Conservation (phyloP, 2,888 invertebrate genomes). For the Drosophila colorata region DNA sequence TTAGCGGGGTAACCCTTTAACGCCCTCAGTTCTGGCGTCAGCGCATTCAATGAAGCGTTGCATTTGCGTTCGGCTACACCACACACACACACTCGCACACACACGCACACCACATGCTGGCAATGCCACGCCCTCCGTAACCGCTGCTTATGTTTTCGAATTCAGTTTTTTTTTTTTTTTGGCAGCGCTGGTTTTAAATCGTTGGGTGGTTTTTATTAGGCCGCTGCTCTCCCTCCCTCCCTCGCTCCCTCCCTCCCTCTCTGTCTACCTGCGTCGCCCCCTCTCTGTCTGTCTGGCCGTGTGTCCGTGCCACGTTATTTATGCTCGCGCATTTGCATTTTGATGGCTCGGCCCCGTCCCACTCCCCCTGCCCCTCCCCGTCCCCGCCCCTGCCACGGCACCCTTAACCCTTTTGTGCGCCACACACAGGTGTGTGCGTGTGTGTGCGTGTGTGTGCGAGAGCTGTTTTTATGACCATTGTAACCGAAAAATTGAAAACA, state of each 20-base stretch:
- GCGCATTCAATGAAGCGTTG: constrained; percentile 71
- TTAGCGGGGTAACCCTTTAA: constrained; percentile 73
- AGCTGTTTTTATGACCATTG: constrained; percentile 69
- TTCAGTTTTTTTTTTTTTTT: constrained; percentile 33
- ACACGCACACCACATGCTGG: constrained; percentile 1
- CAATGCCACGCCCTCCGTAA: constrained; percentile 46
- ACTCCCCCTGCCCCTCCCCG: too few relatives aligned
- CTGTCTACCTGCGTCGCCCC: constrained; percentile 18
- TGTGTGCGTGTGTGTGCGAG: constrained; percentile 16
- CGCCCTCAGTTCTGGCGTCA: constrained; percentile 50
- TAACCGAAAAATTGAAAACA: constrained; percentile 76
- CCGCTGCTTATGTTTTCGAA: constrained; percentile 16
- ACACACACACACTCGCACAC: constrained; percentile 8
- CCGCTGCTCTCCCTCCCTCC: constrained; percentile 31
- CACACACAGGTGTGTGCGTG: constrained; percentile 9
- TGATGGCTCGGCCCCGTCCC: constrained; percentile 59
- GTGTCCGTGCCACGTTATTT: constrained; percentile 69
- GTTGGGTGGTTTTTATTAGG: constrained; percentile 77
- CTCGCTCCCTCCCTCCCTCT: background rate
- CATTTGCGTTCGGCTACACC: constrained; percentile 27
- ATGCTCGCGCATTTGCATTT: constrained; percentile 81
- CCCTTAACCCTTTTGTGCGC: constrained; percentile 53
- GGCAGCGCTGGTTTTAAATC: constrained; percentile 55
- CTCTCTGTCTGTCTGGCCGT: constrained; percentile 21
- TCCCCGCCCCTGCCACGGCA: constrained; percentile 10